Evolutionary conservation across 2,113 vertebrate species (phyloP).

Genomic region (Tragelaphus strepsiceros): DNA sequence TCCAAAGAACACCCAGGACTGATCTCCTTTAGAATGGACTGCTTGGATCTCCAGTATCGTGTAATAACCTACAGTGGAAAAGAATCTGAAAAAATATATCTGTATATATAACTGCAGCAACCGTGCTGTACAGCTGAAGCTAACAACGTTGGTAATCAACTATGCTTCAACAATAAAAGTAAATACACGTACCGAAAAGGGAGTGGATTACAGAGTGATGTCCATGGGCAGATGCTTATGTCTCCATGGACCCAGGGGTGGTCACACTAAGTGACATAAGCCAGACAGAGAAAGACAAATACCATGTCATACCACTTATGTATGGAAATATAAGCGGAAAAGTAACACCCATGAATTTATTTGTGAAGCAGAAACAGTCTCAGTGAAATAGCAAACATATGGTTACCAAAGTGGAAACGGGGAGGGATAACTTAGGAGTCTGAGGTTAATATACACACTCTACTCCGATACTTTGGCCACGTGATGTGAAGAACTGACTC

Average conservation of each 20-base stretch:
- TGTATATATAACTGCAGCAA: rapidly evolving
- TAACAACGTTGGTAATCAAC: rapidly evolving
- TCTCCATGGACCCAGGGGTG: background rate
- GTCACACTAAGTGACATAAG: rapidly evolving
- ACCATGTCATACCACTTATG: background rate
- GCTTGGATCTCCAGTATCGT: too few relatives aligned
- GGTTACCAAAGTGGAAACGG: background rate
- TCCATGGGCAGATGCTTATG: background rate
- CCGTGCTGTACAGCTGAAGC: too few relatives aligned
- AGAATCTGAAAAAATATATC: background rate
- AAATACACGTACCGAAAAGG: rapidly evolving
- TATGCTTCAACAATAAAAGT: rapidly evolving
- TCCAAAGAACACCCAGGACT: too few relatives aligned
- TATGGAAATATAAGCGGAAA: background rate
- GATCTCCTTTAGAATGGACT: too few relatives aligned
- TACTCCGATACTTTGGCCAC: too few relatives aligned
- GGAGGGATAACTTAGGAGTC: background rate
- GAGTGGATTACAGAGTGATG: too few relatives aligned
- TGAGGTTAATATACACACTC: background rate
- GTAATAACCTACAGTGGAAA: background rate
- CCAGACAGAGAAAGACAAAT: background rate
- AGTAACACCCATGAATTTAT: background rate
- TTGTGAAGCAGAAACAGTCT: background rate
- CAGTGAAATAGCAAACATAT: rapidly evolving
- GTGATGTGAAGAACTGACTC: rapidly evolving